phyloP scores from a whole-genome alignment of 2,797 vertebrate species.

The Mus caroli region DNA sequence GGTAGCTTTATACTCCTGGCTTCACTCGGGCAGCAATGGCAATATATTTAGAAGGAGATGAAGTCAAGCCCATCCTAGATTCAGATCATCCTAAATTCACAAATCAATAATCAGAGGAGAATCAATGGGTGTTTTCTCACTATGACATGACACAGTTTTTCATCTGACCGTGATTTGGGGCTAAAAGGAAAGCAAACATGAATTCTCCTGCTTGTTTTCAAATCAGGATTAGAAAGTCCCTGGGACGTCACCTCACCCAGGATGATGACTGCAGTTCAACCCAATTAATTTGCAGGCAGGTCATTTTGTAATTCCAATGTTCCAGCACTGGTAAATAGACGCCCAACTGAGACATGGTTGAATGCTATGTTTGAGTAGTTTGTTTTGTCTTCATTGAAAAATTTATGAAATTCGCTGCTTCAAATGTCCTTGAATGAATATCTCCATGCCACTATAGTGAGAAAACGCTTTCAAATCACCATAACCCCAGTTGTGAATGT shows the following conservation, averaged over 20 bases:
- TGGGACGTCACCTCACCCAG: conserved; percentile 29
- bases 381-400: conserved; percentile 64
- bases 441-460: conserved; percentile 66
- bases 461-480: conserved; percentile 74
- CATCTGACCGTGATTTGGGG: not conserved
- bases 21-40: not conserved
- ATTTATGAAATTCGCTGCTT: conserved; percentile 38
- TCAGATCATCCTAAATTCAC: conserved; percentile 75
- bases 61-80: conserved; percentile 61
- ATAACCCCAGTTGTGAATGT: conserved; percentile 72
- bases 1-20: conserved; percentile 60
- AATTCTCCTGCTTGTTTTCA: not conserved
- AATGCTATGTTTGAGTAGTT: conserved; percentile 47
- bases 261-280: not conserved
- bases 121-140: conserved; percentile 77
- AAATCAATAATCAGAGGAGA: conserved; percentile 68
- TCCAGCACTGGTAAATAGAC: conserved; percentile 12
- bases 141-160: conserved; percentile 44
- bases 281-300: conserved; percentile 37
- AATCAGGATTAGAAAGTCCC: not conserved
- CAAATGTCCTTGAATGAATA: conserved; percentile 75
- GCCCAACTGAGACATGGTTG: not conserved
- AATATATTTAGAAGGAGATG: conserved; percentile 57
- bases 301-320: conserved; percentile 68
- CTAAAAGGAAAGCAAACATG: not conserved